Percentiles rank a stretch among this genome's conserved stretches.
Conservation (phyloP, 2,888 invertebrate genomes). For the Sinotaia quadrata region DNA sequence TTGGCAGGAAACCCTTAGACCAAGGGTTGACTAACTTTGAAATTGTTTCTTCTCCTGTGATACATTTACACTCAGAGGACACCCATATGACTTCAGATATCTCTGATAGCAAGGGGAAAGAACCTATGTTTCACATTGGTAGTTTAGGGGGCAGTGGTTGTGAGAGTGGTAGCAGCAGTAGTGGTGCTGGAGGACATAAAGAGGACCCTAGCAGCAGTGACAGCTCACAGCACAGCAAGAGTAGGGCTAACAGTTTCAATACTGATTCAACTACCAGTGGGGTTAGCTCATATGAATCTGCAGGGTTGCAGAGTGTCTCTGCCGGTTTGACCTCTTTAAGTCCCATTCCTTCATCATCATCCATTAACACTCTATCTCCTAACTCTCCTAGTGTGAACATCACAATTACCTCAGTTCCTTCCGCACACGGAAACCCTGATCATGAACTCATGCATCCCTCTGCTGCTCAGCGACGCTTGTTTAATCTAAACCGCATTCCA, state of each 20-base stretch:
- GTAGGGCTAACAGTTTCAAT: conserved; percentile 75
- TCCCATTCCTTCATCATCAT: conserved; percentile 88
- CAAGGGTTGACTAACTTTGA: conserved; percentile 24
- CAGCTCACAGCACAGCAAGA: conserved; percentile 71
- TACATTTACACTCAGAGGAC: conserved; percentile 30
- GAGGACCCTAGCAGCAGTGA: conserved; percentile 62
- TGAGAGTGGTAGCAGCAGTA: conserved; percentile 24
- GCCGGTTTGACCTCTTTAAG: conserved; percentile 76
- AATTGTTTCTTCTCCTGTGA: conserved; percentile 35
- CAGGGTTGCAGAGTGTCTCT: conserved; percentile 36
- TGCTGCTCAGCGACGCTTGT: conserved; percentile 59
- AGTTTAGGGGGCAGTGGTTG: conserved; percentile 10
- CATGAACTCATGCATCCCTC: conserved; percentile 70
- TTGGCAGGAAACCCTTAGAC: neutral
- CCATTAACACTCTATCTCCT: conserved; percentile 52
- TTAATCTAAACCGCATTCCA: conserved; percentile 66
- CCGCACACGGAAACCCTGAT: conserved; percentile 47
- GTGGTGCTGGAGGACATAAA: conserved; percentile 18
- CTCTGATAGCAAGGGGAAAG: conserved; percentile 25
- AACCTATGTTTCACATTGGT: conserved; percentile 11
- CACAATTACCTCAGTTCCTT: conserved; percentile 13
- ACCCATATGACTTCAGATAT: conserved; percentile 31
- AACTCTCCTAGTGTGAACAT: neutral
- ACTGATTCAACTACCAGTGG: conserved; percentile 86
- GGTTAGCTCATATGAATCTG: conserved; percentile 86